These are phyloP conservation scores for Drosophila rufa DNA, from an alignment of 1,140 invertebrate species.

Conservation along the genomic window DNA sequence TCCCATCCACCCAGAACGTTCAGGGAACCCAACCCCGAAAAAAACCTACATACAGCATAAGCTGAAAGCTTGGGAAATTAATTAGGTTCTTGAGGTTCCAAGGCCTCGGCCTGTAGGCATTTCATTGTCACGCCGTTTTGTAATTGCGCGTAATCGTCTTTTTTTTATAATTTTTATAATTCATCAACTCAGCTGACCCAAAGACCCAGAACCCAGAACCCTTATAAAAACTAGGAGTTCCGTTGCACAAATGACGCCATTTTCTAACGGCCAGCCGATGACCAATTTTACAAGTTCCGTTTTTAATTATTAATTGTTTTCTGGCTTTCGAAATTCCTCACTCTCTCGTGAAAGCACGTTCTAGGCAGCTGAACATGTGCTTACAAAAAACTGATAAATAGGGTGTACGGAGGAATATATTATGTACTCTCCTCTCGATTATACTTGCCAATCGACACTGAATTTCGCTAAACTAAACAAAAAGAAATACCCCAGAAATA, in stretches of 20 bases:
- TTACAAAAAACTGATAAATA: conserved; percentile 1
- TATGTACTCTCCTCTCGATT: conserved; percentile 40
- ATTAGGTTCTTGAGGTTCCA: conserved; percentile 48
- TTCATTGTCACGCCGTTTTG: conserved; percentile 65
- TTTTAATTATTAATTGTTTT: conserved; percentile 30
- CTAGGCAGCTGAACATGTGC: conserved; percentile 31
- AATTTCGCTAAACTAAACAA: conserved; percentile 59
- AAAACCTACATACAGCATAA: conserved; percentile 26
- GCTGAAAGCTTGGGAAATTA: conserved; percentile 49
- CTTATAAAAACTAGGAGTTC: not conserved
- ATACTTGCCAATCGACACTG: conserved; percentile 41
- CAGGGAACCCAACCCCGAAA: conserved; percentile 22
- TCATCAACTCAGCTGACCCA: conserved; percentile 75
- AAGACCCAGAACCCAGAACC: conserved; percentile 66
- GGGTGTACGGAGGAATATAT: conserved; percentile 1
- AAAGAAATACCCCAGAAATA: conserved; percentile 8
- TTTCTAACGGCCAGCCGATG: conserved; percentile 14
- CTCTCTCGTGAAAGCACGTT: conserved; percentile 35
- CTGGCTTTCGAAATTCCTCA: conserved; percentile 24
- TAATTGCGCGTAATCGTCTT: conserved; percentile 67
- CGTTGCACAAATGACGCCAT: conserved; percentile 25
- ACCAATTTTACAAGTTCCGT: conserved; percentile 34
- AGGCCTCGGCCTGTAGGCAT: conserved; percentile 10
- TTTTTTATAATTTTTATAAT: conserved; percentile 43
- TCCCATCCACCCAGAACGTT: conserved; percentile 43